Evolutionary conservation across 2,113 vertebrate species (phyloP).

Genomic region (Asarcornis scutulata): DNA sequence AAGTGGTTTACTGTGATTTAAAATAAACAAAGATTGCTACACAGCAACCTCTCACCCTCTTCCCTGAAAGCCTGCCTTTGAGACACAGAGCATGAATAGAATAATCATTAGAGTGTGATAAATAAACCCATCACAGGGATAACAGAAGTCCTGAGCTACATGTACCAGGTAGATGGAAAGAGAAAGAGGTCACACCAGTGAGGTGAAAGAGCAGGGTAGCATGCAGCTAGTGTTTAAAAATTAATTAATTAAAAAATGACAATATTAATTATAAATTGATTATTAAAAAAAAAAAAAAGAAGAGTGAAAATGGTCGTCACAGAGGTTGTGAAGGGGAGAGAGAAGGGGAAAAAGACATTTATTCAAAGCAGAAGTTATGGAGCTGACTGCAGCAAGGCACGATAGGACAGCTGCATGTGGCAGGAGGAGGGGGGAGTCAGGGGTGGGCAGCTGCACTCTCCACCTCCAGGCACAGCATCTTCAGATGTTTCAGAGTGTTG

Average conservation of each 20-base stretch:
- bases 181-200: not conserved
- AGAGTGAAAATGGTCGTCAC: not conserved
- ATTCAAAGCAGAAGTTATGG: not conserved
- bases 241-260: not conserved
- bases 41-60: slow-evolving; percentile 42
- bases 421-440: not conserved
- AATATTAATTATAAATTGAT: not conserved
- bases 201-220: slow-evolving; percentile 10
- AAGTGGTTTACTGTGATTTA: slow-evolving; percentile 37
- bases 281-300: not conserved
- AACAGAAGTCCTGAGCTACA: slow-evolving; percentile 38
- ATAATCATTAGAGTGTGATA: slow-evolving; percentile 67
- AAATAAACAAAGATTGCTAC: slow-evolving; percentile 66
- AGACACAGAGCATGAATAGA: not conserved
- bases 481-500: not conserved
- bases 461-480: not conserved
- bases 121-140: slow-evolving; percentile 48
- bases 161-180: not conserved
- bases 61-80: not conserved
- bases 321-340: not conserved
- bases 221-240: not conserved
- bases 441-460: not conserved
- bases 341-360: not conserved
- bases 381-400: not conserved
- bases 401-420: accelerated